Evolutionary conservation across 2,113 vertebrate species (phyloP), one percentile per base, ranked within the genome.

Genomic region (Pterocles orientalis): DNA sequence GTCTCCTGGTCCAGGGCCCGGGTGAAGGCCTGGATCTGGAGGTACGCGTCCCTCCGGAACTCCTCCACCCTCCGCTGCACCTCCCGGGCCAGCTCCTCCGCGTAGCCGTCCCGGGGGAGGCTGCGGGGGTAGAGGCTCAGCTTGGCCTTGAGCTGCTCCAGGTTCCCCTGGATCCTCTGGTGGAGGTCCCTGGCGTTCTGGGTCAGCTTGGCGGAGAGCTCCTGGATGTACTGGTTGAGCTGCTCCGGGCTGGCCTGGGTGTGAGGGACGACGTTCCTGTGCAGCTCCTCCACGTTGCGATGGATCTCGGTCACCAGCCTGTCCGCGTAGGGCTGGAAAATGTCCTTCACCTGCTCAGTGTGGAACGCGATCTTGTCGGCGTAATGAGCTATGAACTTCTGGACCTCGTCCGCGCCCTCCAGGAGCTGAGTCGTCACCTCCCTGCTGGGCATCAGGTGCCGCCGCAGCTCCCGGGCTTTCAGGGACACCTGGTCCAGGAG

Each of bases 401-500:
- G 92, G 1, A 96, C 96, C 64, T 98, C 98, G 2, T 97, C 96
- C 48, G 98, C 86, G 0, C 96, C 94, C 20, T 70, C 69, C 7
- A 95, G 79, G 58, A 95, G 79, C 65, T 97, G 94, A 16, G 97
- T 93, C 5, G 95, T 77, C n/a, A 88, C 96, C 56, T 86, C 94
- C 72, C 80, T 23, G 98, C 98, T 82, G 88, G 54, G 91, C 21
- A 66, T 86, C 34, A 99, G 93, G 39, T 97, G 98, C 60, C 97
- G 91, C 62, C 98, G 98, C 15, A 99, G 97, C 58, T 99, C 97
- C 68, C 98, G 97, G 3, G 98, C 97, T 15, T 94, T 98, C 88
- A 96, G 96, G 7, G 97, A 98, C 84, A 99, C 97, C 47, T 98
- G 98, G 9, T 96, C 96, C 95, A 98, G 98, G 14, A 99, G 98